These are phyloP conservation scores for Lepus americanus DNA, from an alignment of 2,113 vertebrate genomes.

Conservation along the genomic window DNA sequence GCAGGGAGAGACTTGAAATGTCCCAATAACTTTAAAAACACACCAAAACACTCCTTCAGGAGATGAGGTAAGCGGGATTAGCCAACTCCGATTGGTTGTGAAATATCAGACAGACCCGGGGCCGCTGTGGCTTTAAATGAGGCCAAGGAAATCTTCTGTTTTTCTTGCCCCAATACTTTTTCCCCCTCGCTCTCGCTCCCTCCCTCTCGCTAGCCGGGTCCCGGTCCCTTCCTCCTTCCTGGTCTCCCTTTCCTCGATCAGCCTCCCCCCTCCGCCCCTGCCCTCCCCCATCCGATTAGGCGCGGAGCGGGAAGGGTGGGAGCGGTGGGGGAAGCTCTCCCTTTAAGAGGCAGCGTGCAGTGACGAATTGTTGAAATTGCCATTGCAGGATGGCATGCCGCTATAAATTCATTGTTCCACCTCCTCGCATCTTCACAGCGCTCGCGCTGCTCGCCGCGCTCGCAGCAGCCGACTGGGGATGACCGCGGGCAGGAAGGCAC, in stretches of 20 bases:
- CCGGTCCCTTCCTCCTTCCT: slow-evolving; percentile 61
- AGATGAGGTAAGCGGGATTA: slow-evolving; percentile 82
- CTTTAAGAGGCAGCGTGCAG: slow-evolving; percentile 91
- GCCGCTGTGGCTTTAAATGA: slow-evolving; percentile 78
- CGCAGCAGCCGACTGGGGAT: slow-evolving; percentile 89
- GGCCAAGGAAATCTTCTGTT: slow-evolving; percentile 75
- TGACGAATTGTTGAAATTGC: slow-evolving; percentile 93
- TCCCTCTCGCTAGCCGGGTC: slow-evolving; percentile 52
- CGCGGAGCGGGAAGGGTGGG: slow-evolving; percentile 87
- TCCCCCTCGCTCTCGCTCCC: neutral
- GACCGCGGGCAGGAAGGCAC: slow-evolving; percentile 81
- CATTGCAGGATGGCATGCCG: slow-evolving; percentile 92
- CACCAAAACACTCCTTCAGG: slow-evolving; percentile 72
- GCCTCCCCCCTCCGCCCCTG: slow-evolving; percentile 44
- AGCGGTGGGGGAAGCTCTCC: slow-evolving; percentile 90
- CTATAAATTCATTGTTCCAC: slow-evolving; percentile 94
- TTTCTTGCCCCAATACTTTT: slow-evolving; percentile 70
- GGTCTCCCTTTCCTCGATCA: slow-evolving; percentile 69
- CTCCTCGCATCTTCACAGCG: slow-evolving; percentile 92
- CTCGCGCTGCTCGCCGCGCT: slow-evolving; percentile 88
- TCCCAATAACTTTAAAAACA: slow-evolving; percentile 74
- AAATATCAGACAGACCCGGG: slow-evolving; percentile 71
- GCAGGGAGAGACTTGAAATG: slow-evolving; percentile 57
- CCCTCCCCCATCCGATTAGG: slow-evolving; percentile 88
- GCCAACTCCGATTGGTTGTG: slow-evolving; percentile 74